Evolutionary conservation across 2,888 invertebrate genomes (phyloP), one percentile per base, ranked within the genome.

Genomic region (Nomada ferruginata): DNA sequence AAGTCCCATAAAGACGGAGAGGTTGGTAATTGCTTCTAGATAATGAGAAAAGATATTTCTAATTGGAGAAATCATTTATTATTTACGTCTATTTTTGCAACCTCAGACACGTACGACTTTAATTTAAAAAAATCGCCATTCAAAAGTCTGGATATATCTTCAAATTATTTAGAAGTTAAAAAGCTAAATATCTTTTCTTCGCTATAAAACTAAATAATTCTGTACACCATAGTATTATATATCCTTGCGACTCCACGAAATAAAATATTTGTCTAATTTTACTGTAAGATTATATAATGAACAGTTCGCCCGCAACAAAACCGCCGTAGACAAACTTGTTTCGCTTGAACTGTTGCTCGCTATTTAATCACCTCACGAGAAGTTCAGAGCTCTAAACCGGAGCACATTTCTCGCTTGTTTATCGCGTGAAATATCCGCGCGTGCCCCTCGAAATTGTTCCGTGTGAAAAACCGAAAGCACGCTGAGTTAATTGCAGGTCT

Each of bases 1-100:
- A 95, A 95, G 87, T 94, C 95, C 2, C 90, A 95, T 83, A 95
- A 95, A 85, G 95, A 95, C 86, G 95, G 95, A 89, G 95, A 96
- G 95, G 95, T 95, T 76, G 42, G 84, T 87, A 20, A 68, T 11
- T 50, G 11, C 18, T 20, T 42, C 0, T 2, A 44, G 13, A 15
- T 10, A 9, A 3, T 20, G 9, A 2, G n/a, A 13, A 44, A 1
- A 18, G 3, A 20, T 1, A 42, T 15, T 63, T 23, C 9, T 36
- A 11, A 36, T n/a, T 2, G 29, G 7, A 13, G 47, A 11, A 47
- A 13, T 11, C 15, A 36, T 36, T 7, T 7, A 36, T 36, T 7
- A 36, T 36, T 7, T 7, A 36, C 1, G 7, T 36, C 36, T 36
- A 36, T 0, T 36, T 36, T 36, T 7, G 36, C 7, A 7, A 1